Evolutionary conservation across 2,113 vertebrate genomes (phyloP), one percentile per base, ranked within the genome.

Genomic region (Haemorhous mexicanus): DNA sequence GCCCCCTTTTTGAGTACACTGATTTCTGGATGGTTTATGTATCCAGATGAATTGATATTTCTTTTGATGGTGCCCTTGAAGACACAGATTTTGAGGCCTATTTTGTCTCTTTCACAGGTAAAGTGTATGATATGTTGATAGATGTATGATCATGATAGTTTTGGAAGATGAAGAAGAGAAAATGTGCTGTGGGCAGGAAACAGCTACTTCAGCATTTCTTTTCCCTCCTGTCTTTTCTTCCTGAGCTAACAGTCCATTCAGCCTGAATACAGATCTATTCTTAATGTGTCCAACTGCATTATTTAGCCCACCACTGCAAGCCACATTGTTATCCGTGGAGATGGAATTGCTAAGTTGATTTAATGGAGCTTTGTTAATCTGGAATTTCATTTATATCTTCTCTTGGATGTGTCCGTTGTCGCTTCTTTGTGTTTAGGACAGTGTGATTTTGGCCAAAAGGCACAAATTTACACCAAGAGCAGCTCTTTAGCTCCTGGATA

Each of bases 331-430:
- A 84, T 56, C 87, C 24, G 17, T 44, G 37, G 72, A 88, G 90
- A 83, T 91, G 59, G 87, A 94, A 93, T 70, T 68, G 78, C 75
- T 41, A 91, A 91, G 16, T 70, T 86, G 89, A 88, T 80, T 87
- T 93, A 90, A 78, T 6, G 6, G 93, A 69, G 82, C 82, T 81
- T 77, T 91, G 74, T 86, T 93, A 88, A 74, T 77, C 33, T 63
- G 55, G 63, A 88, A 50, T 93, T 95, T 67, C 11, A 12, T 91
- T 75, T 89, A 0, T 77, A 22, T 67, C 64, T 94, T 56, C 27
- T 56, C 63, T 73, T 32, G 49, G 16, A 77, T 70, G 20, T 43
- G 41, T 55, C 55, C 11, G 0, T 33, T 80, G 27, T 67, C 13
- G 0, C 39, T 63, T 47, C 59, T 61, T 89, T 49, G n/a, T 30